phyloP scores from a whole-genome alignment of 2,113 vertebrate genomes.

The Epinephelus moara region DNA sequence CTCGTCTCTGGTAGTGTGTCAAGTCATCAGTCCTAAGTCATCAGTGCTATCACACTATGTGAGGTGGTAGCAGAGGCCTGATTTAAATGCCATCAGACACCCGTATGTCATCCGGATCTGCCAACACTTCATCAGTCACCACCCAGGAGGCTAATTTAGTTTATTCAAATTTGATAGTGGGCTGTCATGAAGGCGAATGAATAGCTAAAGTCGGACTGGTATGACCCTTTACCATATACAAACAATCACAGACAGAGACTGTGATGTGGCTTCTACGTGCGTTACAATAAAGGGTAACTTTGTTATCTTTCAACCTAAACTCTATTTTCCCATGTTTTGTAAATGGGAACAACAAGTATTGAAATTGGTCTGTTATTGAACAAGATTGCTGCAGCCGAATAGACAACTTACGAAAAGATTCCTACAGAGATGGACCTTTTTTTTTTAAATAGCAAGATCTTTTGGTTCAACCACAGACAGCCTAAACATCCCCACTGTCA shows the following conservation, averaged over 20 bases:
- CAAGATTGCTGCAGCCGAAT: too few relatives aligned
- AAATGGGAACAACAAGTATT: too few relatives aligned
- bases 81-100: constrained; percentile 35
- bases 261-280: not conserved
- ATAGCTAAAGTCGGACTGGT: not conserved
- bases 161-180: constrained; percentile 7
- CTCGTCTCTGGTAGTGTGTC: not conserved
- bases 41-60: not conserved
- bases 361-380: too few relatives aligned
- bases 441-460: too few relatives aligned
- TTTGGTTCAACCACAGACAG: too few relatives aligned
- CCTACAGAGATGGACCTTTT: too few relatives aligned
- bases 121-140: constrained; percentile 33
- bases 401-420: too few relatives aligned
- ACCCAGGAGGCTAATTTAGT: constrained; percentile 39
- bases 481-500: too few relatives aligned
- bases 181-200: not conserved
- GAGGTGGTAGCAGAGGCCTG: constrained; percentile 10
- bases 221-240: not conserved
- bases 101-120: constrained; percentile 23
- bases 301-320: too few relatives aligned
- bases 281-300: not conserved
- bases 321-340: too few relatives aligned
- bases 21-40: constrained; percentile 1
- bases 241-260: not conserved